Percentiles rank a stretch among this genome's conserved stretches.
Evolutionary conservation across 2,797 vertebrate genomes (phyloP).

Genomic region (Gymnothorax javanicus): DNA sequence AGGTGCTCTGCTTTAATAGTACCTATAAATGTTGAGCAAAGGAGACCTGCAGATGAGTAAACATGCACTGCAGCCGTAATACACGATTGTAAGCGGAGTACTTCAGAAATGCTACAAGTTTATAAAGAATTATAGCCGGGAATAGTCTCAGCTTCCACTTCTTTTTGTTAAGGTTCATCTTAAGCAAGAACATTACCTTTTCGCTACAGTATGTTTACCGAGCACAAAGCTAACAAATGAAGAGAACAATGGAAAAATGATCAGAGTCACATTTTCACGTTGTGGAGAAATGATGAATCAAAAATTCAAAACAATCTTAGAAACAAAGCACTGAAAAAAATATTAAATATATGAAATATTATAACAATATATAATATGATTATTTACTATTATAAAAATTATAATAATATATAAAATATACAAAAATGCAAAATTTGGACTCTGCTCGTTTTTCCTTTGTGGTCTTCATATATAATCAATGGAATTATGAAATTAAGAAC

Average conservation of each 20-base stretch:
- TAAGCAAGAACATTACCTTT: neutral
- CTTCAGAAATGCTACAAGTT: neutral
- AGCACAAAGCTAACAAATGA: neutral
- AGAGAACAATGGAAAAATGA: neutral
- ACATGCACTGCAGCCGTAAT: neutral
- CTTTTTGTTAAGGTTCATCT: neutral
- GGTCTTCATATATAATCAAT: too few species aligned
- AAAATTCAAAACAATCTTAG: too few species aligned
- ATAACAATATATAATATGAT: too few species aligned
- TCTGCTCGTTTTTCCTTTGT: too few species aligned
- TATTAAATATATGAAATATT: too few species aligned
- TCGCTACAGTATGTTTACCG: neutral
- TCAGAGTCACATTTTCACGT: neutral
- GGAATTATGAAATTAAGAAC: too few species aligned
- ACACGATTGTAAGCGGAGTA: neutral
- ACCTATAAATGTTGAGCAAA: neutral
- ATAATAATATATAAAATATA: too few species aligned
- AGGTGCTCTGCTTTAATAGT: neutral
- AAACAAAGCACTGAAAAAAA: too few species aligned
- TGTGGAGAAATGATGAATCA: too few species aligned
- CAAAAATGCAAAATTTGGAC: too few species aligned
- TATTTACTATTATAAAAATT: too few species aligned
- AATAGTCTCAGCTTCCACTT: neutral
- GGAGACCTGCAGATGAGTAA: neutral
- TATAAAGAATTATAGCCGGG: neutral